phyloP scores from a whole-genome alignment of 2,797 vertebrate species.

The Alouatta caraya region DNA sequence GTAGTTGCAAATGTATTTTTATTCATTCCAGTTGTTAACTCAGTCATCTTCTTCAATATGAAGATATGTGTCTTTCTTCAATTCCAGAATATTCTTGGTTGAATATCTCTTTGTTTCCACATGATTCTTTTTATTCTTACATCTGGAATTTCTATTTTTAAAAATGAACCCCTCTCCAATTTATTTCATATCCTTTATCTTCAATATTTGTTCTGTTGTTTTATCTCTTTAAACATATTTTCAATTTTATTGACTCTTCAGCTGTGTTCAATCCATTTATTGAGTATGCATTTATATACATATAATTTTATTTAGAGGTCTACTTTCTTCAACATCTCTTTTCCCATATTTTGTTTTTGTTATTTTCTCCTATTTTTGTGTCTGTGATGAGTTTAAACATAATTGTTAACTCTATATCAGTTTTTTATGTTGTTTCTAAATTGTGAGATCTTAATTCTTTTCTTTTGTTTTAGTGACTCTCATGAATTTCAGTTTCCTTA shows the following conservation, averaged over 20 bases:
- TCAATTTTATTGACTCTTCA: neutral
- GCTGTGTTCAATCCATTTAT: neutral
- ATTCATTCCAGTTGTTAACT: neutral
- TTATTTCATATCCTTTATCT: neutral
- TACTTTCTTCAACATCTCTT: neutral
- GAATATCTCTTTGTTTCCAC: neutral
- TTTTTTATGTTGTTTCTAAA: neutral
- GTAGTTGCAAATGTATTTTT: neutral
- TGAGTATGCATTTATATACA: neutral
- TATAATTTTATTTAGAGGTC: neutral
- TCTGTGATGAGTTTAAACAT: neutral
- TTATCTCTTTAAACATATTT: neutral
- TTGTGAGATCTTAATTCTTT: neutral
- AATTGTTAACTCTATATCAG: neutral
- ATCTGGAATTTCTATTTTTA: neutral
- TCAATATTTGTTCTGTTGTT: neutral
- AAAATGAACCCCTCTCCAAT: neutral
- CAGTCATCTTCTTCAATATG: neutral
- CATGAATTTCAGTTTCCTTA: neutral
- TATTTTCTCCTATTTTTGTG: neutral
- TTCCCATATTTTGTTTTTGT: neutral
- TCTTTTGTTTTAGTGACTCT: neutral
- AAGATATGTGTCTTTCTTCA: neutral
- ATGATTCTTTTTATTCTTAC: neutral
- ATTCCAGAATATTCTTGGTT: neutral